phyloP scores from a whole-genome alignment of 2,888 invertebrate species.

The Disparrhopalites patrizii region DNA sequence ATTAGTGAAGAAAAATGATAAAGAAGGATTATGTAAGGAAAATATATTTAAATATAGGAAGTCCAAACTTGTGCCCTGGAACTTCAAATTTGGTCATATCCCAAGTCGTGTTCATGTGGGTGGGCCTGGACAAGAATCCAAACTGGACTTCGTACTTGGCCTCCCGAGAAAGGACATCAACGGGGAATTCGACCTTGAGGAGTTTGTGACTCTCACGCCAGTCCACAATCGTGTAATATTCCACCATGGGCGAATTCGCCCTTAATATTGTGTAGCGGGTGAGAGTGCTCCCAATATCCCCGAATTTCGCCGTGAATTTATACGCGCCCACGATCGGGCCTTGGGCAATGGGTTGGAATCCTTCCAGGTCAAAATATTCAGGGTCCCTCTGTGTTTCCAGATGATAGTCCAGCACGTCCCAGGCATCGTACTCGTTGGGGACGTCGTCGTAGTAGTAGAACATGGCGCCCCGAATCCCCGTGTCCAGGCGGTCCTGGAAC shows the following conservation, averaged over 20 bases:
- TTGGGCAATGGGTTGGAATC: constrained; percentile 8
- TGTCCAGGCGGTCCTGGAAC: no score
- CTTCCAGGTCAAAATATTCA: not conserved
- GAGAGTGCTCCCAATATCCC: constrained; percentile 28
- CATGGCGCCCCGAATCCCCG: constrained; percentile 53
- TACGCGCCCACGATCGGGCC: constrained; percentile 34
- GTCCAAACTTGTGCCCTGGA: constrained; percentile 53
- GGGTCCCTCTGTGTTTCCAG: constrained; percentile 52
- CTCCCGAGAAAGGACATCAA: constrained; percentile 50
- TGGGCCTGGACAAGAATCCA: no score
- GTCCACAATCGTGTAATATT: constrained; percentile 52
- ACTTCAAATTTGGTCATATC: constrained; percentile 56
- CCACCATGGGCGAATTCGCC: constrained; percentile 52
- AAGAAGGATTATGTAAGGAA: no score
- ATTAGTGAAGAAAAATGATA: not conserved
- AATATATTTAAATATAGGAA: no score
- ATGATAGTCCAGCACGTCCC: constrained; percentile 58
- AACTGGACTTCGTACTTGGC: constrained; percentile 55
- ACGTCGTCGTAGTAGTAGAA: constrained; percentile 55
- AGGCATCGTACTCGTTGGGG: constrained; percentile 57
- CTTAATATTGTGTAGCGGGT: constrained; percentile 52
- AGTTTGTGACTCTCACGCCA: constrained; percentile 56
- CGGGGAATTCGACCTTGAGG: constrained; percentile 55
- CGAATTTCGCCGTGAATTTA: constrained; percentile 32
- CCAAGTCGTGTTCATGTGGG: constrained; percentile 56